These are phyloP conservation scores for Lysiphlebus fabarum DNA, from an alignment of 1,140 invertebrate species.

Conservation along the genomic window DNA sequence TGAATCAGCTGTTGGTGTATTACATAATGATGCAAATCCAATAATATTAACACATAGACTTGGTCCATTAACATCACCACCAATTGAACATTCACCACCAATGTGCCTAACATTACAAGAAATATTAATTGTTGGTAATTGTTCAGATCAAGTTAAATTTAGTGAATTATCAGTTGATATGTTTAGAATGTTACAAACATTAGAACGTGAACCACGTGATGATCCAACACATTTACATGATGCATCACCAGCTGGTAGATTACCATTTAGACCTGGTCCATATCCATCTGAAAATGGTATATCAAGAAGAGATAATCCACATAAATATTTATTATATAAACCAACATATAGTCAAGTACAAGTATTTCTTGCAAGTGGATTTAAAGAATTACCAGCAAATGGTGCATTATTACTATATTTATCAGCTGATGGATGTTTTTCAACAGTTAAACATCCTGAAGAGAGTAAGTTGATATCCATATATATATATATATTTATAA, in stretches of 20 bases:
- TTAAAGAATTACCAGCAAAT: slow-evolving; percentile 88
- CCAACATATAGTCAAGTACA: slow-evolving; percentile 91
- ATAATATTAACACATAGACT: slow-evolving; percentile 82
- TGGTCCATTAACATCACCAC: slow-evolving; percentile 80
- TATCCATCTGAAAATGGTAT: slow-evolving; percentile 71
- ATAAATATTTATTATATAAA: slow-evolving; percentile 95
- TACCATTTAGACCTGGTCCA: slow-evolving; percentile 63
- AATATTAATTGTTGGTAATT: slow-evolving; percentile 92
- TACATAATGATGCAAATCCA: slow-evolving; percentile 82
- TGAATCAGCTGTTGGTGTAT: slow-evolving; percentile 82
- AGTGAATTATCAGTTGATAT: slow-evolving; percentile 97
- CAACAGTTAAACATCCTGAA: slow-evolving; percentile 83
- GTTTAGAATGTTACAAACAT: slow-evolving; percentile 94
- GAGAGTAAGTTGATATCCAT: slow-evolving; percentile 68
- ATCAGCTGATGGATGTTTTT: slow-evolving; percentile 89
- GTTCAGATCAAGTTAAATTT: slow-evolving; percentile 94
- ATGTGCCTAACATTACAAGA: slow-evolving; percentile 89
- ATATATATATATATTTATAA: neutral
- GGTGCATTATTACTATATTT: slow-evolving; percentile 90
- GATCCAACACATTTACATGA: slow-evolving; percentile 80
- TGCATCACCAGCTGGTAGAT: slow-evolving; percentile 78
- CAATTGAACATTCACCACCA: slow-evolving; percentile 78
- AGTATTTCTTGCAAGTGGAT: slow-evolving; percentile 90
- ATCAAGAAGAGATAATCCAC: slow-evolving; percentile 84
- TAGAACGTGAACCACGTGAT: slow-evolving; percentile 88